A percentile compares a stretch with the other conserved stretches of the same genome.
These are phyloP conservation scores for Indicator maculatus DNA, from an alignment of 2,113 vertebrate genomes.

Conservation along the genomic window DNA sequence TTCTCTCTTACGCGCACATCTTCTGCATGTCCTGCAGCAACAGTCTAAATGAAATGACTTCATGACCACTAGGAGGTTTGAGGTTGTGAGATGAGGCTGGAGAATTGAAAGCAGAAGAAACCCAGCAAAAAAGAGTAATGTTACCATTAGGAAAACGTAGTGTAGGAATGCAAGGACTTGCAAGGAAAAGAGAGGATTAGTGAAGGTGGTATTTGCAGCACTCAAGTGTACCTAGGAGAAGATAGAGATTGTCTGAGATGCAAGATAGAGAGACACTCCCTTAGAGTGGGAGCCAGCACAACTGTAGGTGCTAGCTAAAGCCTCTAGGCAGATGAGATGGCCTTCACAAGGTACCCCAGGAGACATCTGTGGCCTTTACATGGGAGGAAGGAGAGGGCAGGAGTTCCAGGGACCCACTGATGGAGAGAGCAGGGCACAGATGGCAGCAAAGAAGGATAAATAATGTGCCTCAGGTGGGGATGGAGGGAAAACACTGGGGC, in stretches of 20 bases:
- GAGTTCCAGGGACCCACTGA: background rate
- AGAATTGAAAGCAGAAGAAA: slow-evolving; percentile 9
- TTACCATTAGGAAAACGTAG: background rate
- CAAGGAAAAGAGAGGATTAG: background rate
- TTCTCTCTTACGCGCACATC: background rate
- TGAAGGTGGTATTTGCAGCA: background rate
- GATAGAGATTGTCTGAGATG: background rate
- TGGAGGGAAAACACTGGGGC: background rate
- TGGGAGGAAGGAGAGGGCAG: background rate
- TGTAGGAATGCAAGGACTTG: background rate
- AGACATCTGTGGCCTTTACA: background rate
- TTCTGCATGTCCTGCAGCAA: background rate
- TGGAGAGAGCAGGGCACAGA: background rate
- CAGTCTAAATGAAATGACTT: background rate
- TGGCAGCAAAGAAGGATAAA: background rate
- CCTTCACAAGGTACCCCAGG: background rate
- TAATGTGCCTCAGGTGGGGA: background rate
- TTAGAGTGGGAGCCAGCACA: background rate
- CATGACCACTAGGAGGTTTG: background rate
- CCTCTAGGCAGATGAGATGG: background rate
- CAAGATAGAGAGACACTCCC: background rate
- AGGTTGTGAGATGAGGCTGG: background rate
- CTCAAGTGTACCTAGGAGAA: background rate
- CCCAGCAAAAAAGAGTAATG: background rate
- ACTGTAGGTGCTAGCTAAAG: background rate